Percentiles rank a stretch among this genome's conserved stretches.
Conservation (phyloP, 2,797 vertebrate species). For the Orestias chungarensis region DNA sequence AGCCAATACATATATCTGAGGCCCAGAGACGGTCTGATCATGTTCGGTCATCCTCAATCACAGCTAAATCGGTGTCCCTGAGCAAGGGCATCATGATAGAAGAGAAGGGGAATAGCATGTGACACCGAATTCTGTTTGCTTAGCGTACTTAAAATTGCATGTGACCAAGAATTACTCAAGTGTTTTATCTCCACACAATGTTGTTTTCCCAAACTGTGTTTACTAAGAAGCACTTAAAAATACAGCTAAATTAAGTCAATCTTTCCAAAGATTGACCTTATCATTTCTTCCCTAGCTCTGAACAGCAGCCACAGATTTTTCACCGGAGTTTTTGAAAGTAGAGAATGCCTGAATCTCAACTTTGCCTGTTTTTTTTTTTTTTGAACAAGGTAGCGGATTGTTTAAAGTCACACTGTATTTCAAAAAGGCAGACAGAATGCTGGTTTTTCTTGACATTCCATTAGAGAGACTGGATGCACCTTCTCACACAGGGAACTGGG, state of each 20-base stretch:
- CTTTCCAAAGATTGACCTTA: conserved; percentile 32
- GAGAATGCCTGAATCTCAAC: conserved; percentile 41
- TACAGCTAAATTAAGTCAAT: conserved; percentile 23
- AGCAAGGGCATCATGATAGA: conserved; percentile 49
- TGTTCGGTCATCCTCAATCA: conserved; percentile 55
- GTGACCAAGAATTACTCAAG: conserved; percentile 15
- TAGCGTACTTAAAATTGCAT: conserved; percentile 30
- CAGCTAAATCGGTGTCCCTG: conserved; percentile 52
- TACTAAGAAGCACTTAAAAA: conserved; percentile 30
- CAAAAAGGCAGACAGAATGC: conserved; percentile 61
- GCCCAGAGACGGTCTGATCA: conserved; percentile 37
- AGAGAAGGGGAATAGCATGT: conserved; percentile 50
- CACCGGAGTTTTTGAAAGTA: conserved; percentile 43
- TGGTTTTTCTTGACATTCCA: conserved; percentile 76
- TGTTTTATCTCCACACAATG: not conserved
- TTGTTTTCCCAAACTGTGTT: conserved; percentile 6
- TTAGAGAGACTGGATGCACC: conserved; percentile 70
- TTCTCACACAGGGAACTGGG: conserved; percentile 32
- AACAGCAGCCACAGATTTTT: conserved; percentile 38
- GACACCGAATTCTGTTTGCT: conserved; percentile 57
- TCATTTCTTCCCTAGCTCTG: conserved; percentile 28
- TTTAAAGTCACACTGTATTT: conserved; percentile 72
- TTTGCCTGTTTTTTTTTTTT: conserved; percentile 47
- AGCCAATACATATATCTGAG: conserved; percentile 20
- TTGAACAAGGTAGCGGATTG: conserved; percentile 43